Percentiles rank a stretch among this genome's conserved stretches.
phyloP scores from a whole-genome alignment of 1,140 invertebrate species.

The Trichonephila clavata region DNA sequence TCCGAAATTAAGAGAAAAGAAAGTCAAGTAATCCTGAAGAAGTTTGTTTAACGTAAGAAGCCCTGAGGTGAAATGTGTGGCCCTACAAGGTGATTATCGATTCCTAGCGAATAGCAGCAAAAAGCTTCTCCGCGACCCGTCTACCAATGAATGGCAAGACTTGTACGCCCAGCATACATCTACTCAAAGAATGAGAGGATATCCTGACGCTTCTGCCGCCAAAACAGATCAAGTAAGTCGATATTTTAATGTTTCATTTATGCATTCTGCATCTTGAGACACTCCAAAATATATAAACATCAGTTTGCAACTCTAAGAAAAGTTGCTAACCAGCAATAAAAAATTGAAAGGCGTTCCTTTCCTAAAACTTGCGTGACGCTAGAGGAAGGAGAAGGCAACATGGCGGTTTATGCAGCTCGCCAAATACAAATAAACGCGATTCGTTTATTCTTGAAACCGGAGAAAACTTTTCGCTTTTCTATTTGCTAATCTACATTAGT shows the following conservation, averaged over 20 bases:
- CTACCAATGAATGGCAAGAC: slow-evolving; percentile 69
- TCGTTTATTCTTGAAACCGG: slow-evolving; percentile 19
- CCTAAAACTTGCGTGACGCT: slow-evolving; percentile 17
- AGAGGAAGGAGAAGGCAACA: slow-evolving; percentile 59
- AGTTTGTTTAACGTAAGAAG: slow-evolving; percentile 33
- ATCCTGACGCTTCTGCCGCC: slow-evolving; percentile 48
- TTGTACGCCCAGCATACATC: slow-evolving; percentile 70
- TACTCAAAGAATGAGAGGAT: slow-evolving; percentile 63
- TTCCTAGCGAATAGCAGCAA: slow-evolving; percentile 75
- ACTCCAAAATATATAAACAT: slow-evolving; percentile 35
- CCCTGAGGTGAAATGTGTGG: slow-evolving; percentile 68
- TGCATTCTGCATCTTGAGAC: slow-evolving; percentile 53
- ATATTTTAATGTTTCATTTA: slow-evolving; percentile 75
- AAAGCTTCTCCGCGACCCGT: slow-evolving; percentile 60
- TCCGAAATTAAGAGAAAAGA: background rate
- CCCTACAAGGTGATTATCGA: slow-evolving; percentile 72
- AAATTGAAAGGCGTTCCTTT: slow-evolving; percentile 57
- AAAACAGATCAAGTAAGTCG: slow-evolving; percentile 75
- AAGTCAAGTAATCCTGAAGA: background rate
- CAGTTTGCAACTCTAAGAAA: background rate
- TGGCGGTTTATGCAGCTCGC: slow-evolving; percentile 50
- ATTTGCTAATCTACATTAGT: background rate
- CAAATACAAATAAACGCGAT: slow-evolving; percentile 58
- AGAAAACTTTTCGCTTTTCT: background rate
- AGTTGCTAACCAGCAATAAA: slow-evolving; percentile 23